Percentiles rank a stretch among this genome's conserved stretches.
Conservation (phyloP, 2,113 vertebrate species). For the Natator depressus region DNA sequence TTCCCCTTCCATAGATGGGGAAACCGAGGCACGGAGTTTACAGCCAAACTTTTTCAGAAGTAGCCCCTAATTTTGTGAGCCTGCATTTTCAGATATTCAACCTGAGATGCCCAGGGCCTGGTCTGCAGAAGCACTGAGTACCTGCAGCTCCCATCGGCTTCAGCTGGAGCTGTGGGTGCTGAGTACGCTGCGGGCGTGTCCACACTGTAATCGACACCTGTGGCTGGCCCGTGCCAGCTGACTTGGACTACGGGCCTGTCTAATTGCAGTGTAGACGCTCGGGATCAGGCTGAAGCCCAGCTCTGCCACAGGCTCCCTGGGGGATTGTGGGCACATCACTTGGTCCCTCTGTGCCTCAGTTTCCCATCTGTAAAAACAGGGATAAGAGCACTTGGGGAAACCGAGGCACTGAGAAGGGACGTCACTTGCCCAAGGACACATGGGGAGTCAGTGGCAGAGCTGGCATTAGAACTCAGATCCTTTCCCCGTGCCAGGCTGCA, state of each 20-base stretch:
- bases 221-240: too few species aligned
- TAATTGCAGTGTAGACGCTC: not conserved
- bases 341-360: not conserved
- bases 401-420: not conserved
- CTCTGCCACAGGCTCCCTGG: too few species aligned
- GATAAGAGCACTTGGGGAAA: not conserved
- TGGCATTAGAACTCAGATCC: not conserved
- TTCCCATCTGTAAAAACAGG: too few species aligned
- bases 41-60: not conserved
- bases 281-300: not conserved
- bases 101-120: not conserved
- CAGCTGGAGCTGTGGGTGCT: not conserved
- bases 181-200: not conserved
- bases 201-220: not conserved
- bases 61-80: not conserved
- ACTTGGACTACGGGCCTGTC: not conserved
- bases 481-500: not conserved
- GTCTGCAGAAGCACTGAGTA: too few species aligned
- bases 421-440: not conserved
- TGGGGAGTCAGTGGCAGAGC: not conserved
- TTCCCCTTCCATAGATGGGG: not conserved
- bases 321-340: not conserved
- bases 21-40: constrained; percentile 15
- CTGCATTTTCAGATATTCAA: not conserved
- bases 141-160: not conserved